phyloP scores from a whole-genome alignment of 2,888 invertebrate species.

The Drosophila ustulata region DNA sequence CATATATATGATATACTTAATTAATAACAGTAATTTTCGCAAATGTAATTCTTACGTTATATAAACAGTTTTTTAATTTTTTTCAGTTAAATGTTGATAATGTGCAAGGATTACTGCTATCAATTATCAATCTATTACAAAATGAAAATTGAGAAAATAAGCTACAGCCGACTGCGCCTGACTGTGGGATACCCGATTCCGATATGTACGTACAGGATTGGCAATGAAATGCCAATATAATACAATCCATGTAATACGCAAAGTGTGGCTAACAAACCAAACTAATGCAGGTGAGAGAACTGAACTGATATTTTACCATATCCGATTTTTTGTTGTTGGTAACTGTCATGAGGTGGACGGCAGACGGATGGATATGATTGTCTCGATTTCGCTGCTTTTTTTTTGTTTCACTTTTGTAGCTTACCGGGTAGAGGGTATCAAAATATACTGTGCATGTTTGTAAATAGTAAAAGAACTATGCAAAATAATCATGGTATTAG shows the following conservation, averaged over 20 bases:
- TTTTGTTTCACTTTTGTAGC: not conserved
- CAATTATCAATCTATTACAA: slow-evolving; percentile 1
- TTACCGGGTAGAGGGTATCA: not conserved
- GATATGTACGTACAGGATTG: not conserved
- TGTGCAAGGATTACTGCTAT: slow-evolving; percentile 3
- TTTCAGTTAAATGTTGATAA: not conserved
- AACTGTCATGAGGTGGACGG: not conserved
- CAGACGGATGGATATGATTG: not conserved
- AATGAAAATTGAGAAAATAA: not conserved
- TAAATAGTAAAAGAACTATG: slow-evolving; percentile 1
- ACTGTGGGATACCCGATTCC: not conserved
- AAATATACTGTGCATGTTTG: slow-evolving; percentile 4
- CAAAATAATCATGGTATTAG: not conserved
- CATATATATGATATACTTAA: not conserved
- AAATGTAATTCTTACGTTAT: not conserved
- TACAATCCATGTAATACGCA: not conserved
- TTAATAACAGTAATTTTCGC: not conserved
- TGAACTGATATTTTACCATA: not conserved
- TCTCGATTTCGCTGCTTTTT: not conserved
- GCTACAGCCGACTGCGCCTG: not conserved
- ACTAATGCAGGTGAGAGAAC: no score
- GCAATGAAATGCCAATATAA: no score
- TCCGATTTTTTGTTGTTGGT: not conserved
- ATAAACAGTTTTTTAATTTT: not conserved
- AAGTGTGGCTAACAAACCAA: no score